A percentile compares a stretch with the other conserved stretches of the same genome.
phyloP scores from a whole-genome alignment of 2,888 invertebrate species.

The Crematogaster levior region DNA sequence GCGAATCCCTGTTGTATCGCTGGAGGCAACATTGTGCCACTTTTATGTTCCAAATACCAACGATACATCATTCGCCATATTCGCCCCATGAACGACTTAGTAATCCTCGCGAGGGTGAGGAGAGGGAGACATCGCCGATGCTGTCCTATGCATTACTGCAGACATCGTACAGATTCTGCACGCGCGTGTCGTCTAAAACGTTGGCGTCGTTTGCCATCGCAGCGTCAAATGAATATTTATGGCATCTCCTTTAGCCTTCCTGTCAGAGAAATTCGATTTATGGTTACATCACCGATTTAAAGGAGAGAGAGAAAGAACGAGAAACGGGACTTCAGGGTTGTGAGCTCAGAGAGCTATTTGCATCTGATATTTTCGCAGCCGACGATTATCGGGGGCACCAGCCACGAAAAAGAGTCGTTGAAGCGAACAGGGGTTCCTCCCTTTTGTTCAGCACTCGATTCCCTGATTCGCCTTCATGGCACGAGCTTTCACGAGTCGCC shows the following conservation, averaged over 20 bases:
- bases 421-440: slow-evolving; percentile 1
- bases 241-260: slow-evolving; percentile 22
- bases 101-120: not conserved
- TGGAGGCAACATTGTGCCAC: not conserved
- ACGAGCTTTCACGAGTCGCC: slow-evolving; percentile 25
- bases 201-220: not conserved
- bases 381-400: slow-evolving; percentile 38
- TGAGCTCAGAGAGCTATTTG: slow-evolving; percentile 29
- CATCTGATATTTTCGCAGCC: slow-evolving; percentile 51
- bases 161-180: not conserved
- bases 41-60: slow-evolving; percentile 38
- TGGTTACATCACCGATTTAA: slow-evolving; percentile 63
- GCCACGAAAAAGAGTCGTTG: slow-evolving; percentile 42
- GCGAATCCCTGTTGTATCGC: not conserved
- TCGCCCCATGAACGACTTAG: slow-evolving; percentile 14
- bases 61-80: slow-evolving; percentile 12
- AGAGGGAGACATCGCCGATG: not conserved
- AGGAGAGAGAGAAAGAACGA: slow-evolving; percentile 25
- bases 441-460: slow-evolving; percentile 30
- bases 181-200: slow-evolving; percentile 17
- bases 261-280: slow-evolving; percentile 67
- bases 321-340: slow-evolving; percentile 20
- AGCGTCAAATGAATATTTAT: slow-evolving; percentile 70
- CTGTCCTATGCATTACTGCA: not conserved
- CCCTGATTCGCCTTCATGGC: slow-evolving; percentile 8